Evolutionary conservation across 2,888 invertebrate genomes (phyloP).

Genomic region (Vandiemenella viatica): DNA sequence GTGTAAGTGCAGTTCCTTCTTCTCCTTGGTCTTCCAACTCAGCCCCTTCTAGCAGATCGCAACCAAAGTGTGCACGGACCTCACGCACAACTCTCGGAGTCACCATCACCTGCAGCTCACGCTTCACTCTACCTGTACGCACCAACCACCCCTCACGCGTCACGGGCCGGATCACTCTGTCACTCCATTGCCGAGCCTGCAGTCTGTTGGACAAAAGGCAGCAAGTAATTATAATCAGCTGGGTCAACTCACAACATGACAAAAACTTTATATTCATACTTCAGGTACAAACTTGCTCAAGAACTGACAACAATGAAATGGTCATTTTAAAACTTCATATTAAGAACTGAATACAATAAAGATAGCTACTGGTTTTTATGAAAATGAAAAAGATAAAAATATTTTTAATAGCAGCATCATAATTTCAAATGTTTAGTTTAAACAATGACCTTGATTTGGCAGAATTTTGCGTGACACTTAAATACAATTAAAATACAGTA

Average conservation of each 20-base stretch:
- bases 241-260: not conserved
- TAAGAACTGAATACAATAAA: no score
- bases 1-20: conserved; percentile 90
- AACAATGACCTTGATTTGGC: no score
- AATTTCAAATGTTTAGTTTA: no score
- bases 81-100: conserved; percentile 82
- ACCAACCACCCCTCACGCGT: conserved; percentile 57
- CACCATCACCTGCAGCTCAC: conserved; percentile 72
- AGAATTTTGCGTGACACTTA: no score
- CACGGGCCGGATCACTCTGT: conserved; percentile 59
- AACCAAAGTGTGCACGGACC: conserved; percentile 78
- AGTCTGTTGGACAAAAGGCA: conserved; percentile 41
- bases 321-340: no score
- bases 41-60: conserved; percentile 78
- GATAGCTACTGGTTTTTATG: no score
- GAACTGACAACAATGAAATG: no score
- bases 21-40: conserved; percentile 97
- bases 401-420: no score
- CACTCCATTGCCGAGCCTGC: conserved; percentile 90
- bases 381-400: no score
- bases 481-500: no score
- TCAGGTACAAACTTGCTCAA: no score
- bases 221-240: not conserved
- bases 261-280: no score
- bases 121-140: conserved; percentile 53